Conservation (phyloP, 1,140 invertebrate genomes). For the Camponotus pennsylvanicus region DNA sequence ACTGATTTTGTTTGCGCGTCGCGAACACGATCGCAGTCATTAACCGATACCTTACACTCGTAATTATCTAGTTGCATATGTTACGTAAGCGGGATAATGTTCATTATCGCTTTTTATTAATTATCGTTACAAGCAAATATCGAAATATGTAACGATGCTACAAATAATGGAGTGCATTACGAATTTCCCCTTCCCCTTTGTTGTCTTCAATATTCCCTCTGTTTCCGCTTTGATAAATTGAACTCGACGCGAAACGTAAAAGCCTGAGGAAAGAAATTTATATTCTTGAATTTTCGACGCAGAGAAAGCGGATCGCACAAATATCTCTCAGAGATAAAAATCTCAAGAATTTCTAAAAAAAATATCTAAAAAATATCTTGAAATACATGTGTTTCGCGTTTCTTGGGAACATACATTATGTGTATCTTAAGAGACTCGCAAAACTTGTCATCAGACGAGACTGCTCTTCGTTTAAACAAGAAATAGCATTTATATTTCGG, state of each 20-base stretch:
- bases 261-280: neutral
- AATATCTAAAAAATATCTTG: neutral
- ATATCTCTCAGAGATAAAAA: neutral
- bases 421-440: neutral
- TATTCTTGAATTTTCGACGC: neutral
- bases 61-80: slow-evolving; percentile 52
- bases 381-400: neutral
- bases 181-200: neutral
- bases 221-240: neutral
- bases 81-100: slow-evolving; percentile 19
- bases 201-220: neutral
- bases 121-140: slow-evolving; percentile 22
- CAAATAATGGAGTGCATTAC: slow-evolving; percentile 25
- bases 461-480: neutral
- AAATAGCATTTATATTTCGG: neutral
- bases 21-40: slow-evolving; percentile 49
- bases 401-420: neutral
- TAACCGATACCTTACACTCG: slow-evolving; percentile 42
- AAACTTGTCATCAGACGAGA: neutral
- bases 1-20: slow-evolving; percentile 29
- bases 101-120: slow-evolving; percentile 44
- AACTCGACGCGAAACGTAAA: neutral
- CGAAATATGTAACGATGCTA: neutral
- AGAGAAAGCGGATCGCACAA: neutral
- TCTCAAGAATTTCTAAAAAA: neutral